Evolutionary conservation across 2,113 vertebrate species (phyloP).

Genomic region (Cettia cetti): DNA sequence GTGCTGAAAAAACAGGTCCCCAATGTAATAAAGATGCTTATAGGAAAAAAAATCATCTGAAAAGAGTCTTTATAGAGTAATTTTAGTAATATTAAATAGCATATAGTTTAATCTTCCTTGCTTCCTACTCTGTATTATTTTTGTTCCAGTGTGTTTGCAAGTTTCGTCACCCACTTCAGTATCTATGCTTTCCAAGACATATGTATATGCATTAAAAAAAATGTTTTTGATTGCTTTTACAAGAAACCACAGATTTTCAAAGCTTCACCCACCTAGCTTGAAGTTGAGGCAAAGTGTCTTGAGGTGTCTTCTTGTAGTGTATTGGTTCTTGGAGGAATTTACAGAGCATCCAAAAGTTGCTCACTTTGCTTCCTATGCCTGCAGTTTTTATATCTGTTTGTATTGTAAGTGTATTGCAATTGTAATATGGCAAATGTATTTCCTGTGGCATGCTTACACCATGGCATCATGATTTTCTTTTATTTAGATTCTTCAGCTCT

Average conservation of each 20-base stretch:
- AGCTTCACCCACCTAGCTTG: background rate
- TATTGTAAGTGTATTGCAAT: background rate
- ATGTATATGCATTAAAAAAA: background rate
- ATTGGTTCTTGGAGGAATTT: background rate
- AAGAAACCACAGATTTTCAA: background rate
- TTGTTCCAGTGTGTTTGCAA: background rate
- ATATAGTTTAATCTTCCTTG: background rate
- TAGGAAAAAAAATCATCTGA: background rate
- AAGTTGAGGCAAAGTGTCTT: background rate
- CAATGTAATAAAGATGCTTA: background rate
- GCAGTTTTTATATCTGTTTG: background rate
- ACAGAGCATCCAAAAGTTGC: background rate
- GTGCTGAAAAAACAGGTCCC: background rate
- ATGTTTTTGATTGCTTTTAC: background rate
- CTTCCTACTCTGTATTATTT: background rate
- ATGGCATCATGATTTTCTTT: background rate
- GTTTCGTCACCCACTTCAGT: accelerated
- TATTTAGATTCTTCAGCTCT: background rate
- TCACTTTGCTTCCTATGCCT: background rate
- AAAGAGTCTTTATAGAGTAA: background rate
- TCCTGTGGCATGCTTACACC: background rate
- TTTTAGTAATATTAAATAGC: background rate
- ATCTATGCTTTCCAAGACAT: background rate
- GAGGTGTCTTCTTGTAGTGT: background rate
- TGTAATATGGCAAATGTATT: background rate